A percentile compares a stretch with the other conserved stretches of the same genome.
These are phyloP conservation scores for Crossocerus cetratus DNA, from an alignment of 2,888 invertebrate species.

Conservation along the genomic window DNA sequence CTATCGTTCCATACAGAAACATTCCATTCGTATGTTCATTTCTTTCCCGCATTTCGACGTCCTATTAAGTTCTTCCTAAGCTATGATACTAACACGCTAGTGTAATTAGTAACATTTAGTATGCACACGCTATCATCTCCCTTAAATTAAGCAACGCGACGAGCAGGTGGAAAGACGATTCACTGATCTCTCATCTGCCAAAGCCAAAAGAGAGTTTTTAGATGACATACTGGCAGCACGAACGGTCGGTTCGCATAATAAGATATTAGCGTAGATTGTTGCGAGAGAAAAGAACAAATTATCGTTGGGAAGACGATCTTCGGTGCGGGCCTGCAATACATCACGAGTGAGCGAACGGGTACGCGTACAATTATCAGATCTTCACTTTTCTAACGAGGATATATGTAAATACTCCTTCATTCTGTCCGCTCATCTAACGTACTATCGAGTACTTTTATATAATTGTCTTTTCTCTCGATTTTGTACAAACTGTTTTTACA, in stretches of 20 bases:
- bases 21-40: constrained; percentile 67
- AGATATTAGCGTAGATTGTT: constrained; percentile 65
- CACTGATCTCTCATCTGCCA: constrained; percentile 63
- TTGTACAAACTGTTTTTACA: constrained; percentile 76
- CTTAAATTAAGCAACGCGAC: constrained; percentile 49
- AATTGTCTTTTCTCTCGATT: constrained; percentile 72
- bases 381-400: constrained; percentile 35
- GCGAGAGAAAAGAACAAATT: constrained; percentile 65
- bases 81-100: constrained; percentile 47
- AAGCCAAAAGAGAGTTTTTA: constrained; percentile 56
- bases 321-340: constrained; percentile 58
- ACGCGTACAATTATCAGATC: constrained; percentile 16
- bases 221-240: constrained; percentile 26
- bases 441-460: constrained; percentile 68
- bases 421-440: constrained; percentile 51
- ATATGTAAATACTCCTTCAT: constrained; percentile 68
- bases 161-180: constrained; percentile 50
- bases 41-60: constrained; percentile 2
- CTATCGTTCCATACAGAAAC: constrained; percentile 70
- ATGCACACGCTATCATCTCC: constrained; percentile 30
- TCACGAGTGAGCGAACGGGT: constrained; percentile 26
- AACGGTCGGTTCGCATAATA: constrained; percentile 55
- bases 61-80: constrained; percentile 6
- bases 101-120: constrained; percentile 52
- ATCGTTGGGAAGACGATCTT: constrained; percentile 47